phyloP scores from a whole-genome alignment of 2,797 vertebrate species.

The Anisognathus igniventris region DNA sequence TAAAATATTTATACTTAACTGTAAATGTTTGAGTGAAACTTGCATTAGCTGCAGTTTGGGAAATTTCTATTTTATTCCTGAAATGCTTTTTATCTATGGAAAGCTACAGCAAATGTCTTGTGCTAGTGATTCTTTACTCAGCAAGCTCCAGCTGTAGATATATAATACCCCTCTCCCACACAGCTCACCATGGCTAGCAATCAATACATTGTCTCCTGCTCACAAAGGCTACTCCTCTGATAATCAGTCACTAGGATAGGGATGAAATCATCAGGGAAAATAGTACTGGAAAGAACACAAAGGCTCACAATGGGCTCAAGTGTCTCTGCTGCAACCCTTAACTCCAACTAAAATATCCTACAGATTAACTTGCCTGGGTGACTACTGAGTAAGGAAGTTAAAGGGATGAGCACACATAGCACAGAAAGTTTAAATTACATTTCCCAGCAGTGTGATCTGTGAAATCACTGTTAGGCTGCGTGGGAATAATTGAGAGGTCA shows the following conservation, averaged over 20 bases:
- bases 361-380: not conserved
- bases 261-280: constrained; percentile 36
- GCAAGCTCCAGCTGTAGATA: not conserved
- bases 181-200: not conserved
- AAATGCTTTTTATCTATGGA: not conserved
- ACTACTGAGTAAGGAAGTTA: not conserved
- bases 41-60: not conserved
- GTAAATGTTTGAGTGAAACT: not conserved
- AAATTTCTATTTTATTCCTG: not conserved
- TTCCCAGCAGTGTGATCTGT: not conserved
- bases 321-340: not conserved
- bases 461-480: not conserved
- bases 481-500: constrained; percentile 51
- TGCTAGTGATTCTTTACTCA: not conserved
- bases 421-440: not conserved
- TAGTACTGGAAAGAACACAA: not conserved
- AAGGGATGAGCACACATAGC: not conserved
- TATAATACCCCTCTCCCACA: not conserved
- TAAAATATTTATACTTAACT: not conserved
- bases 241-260: not conserved
- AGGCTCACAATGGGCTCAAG: not conserved
- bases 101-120: not conserved
- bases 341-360: not conserved
- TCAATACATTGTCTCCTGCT: constrained; percentile 27
- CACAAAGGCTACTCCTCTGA: not conserved